Conservation (phyloP, 1,140 invertebrate species). For the Drosophila sp. region DNA sequence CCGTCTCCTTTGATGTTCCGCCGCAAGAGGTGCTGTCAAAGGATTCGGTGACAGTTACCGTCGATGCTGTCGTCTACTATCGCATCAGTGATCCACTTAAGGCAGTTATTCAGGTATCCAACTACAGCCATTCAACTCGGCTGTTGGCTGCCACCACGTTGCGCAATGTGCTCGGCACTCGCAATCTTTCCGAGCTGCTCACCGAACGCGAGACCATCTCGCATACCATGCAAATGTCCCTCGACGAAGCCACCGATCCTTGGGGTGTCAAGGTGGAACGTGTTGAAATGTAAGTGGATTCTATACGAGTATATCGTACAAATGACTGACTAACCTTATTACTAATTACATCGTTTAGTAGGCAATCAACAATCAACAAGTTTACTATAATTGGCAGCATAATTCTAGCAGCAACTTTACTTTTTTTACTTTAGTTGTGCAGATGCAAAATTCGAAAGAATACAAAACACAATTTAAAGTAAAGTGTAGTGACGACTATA, state of each 20-base stretch:
- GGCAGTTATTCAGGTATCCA: slow-evolving; percentile 92
- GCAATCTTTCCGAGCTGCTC: slow-evolving; percentile 89
- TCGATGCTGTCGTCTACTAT: slow-evolving; percentile 97
- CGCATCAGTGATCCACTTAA: slow-evolving; percentile 91
- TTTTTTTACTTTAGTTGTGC: too few species aligned
- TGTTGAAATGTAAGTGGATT: slow-evolving; percentile 95
- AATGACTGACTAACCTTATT: too few species aligned
- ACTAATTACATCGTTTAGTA: too few species aligned
- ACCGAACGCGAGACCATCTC: slow-evolving; percentile 95
- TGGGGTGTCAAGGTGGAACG: slow-evolving; percentile 98
- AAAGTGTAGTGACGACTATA: too few species aligned
- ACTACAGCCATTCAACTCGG: slow-evolving; percentile 92
- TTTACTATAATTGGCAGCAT: too few species aligned
- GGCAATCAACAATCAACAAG: too few species aligned
- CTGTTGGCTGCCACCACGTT: slow-evolving; percentile 94
- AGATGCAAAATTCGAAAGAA: too few species aligned
- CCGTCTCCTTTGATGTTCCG: slow-evolving; percentile 87
- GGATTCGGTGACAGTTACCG: slow-evolving; percentile 96
- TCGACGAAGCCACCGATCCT: slow-evolving; percentile 93
- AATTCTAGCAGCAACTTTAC: too few species aligned
- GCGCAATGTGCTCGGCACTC: slow-evolving; percentile 95
- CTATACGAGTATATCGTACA: too few species aligned
- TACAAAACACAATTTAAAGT: too few species aligned
- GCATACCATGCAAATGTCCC: slow-evolving; percentile 82
- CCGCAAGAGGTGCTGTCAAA: slow-evolving; percentile 92